Conservation (phyloP, 2,113 vertebrate species). For the Ovis canadensis region DNA sequence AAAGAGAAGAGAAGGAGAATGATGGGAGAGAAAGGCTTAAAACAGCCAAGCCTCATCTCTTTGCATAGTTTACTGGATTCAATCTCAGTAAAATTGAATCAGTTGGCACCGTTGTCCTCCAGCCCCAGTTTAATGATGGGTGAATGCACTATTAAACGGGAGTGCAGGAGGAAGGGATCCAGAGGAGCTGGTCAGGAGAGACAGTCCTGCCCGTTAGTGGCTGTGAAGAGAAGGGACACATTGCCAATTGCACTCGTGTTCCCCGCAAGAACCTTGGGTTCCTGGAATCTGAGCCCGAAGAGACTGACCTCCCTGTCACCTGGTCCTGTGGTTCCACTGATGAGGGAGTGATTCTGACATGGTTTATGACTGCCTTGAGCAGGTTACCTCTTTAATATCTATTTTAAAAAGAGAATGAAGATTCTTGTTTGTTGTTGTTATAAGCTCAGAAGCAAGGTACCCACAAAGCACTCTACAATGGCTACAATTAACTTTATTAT, state of each 20-base stretch:
- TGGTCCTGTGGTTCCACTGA: accelerated
- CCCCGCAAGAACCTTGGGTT: not conserved
- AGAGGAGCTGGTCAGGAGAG: not conserved
- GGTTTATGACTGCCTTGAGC: not conserved
- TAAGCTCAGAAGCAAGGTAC: not conserved
- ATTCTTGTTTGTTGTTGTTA: not conserved
- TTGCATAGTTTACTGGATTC: not conserved
- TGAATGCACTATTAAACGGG: not conserved
- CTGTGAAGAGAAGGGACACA: not conserved
- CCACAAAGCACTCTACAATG: not conserved
- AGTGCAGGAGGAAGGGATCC: not conserved
- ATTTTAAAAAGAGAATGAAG: not conserved
- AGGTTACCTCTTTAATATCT: not conserved
- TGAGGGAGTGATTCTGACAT: not conserved
- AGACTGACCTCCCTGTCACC: not conserved
- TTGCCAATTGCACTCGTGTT: not conserved
- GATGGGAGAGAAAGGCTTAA: not conserved
- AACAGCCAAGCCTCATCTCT: not conserved
- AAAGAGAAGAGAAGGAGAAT: not conserved
- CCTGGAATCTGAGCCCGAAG: not conserved
- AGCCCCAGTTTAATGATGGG: not conserved
- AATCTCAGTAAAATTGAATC: constrained; percentile 12
- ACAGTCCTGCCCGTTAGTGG: not conserved
- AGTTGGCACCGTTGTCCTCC: not conserved
- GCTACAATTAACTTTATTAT: constrained; percentile 32